A percentile compares a stretch with the other conserved stretches of the same genome.
Conservation (phyloP, 2,113 vertebrate genomes). For the Ondatra zibethicus region DNA sequence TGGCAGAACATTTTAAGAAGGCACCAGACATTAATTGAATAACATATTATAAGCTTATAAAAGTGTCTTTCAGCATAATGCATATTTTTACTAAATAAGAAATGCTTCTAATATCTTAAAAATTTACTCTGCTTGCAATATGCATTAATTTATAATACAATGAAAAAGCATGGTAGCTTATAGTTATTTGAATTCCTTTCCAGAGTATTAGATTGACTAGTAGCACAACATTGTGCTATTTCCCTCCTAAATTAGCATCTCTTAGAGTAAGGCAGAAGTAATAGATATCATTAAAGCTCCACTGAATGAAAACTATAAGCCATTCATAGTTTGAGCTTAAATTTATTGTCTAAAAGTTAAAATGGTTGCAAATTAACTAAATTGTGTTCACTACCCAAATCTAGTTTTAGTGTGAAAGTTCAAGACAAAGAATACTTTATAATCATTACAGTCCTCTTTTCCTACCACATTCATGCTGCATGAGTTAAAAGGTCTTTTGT, state of each 20-base stretch:
- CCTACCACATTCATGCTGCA: background rate
- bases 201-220: background rate
- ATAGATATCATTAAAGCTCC: conserved; percentile 59
- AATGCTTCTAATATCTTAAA: background rate
- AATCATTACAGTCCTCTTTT: background rate
- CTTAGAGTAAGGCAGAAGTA: conserved; percentile 51
- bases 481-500: background rate
- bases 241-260: conserved; percentile 41
- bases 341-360: conserved; percentile 47
- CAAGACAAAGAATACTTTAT: background rate
- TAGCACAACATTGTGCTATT: background rate
- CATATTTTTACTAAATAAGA: background rate
- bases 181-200: background rate
- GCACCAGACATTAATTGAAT: background rate
- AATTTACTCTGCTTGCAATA: background rate
- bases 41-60: background rate
- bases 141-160: conserved; percentile 11
- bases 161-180: background rate
- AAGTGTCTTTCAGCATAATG: background rate
- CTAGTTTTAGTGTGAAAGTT: background rate
- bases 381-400: conserved; percentile 35
- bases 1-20: background rate
- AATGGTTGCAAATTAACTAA: conserved; percentile 27
- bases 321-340: conserved; percentile 44
- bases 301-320: conserved; percentile 47